A percentile compares a stretch with the other conserved stretches of the same genome.
phyloP scores from a whole-genome alignment of 2,113 vertebrate species.

The Ovibos moschatus region DNA sequence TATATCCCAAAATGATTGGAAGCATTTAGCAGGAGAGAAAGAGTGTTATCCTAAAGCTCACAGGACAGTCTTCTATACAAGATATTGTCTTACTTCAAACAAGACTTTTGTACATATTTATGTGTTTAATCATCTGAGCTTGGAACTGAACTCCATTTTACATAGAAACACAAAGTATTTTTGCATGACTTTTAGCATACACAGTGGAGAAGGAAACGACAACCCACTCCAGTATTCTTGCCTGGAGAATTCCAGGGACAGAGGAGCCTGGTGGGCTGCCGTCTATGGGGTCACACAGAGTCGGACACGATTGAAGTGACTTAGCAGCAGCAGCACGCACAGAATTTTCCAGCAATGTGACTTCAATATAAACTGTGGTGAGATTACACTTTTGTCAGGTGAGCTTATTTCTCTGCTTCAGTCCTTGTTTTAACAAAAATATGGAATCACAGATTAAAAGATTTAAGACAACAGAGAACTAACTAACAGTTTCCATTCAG shows the following conservation, averaged over 20 bases:
- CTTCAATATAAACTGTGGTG: background rate
- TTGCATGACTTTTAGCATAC: background rate
- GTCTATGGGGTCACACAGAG: background rate
- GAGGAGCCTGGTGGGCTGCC: background rate
- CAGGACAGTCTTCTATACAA: background rate
- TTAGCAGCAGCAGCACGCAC: background rate
- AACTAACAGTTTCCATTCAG: background rate
- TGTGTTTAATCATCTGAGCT: background rate
- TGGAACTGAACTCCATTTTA: background rate
- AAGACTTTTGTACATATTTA: background rate
- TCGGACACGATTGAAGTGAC: rapidly evolving
- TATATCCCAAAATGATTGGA: background rate
- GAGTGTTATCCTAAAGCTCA: background rate
- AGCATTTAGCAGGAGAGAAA: background rate
- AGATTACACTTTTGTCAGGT: background rate
- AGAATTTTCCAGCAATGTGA: background rate
- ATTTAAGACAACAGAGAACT: background rate
- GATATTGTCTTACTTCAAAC: background rate
- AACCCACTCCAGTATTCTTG: background rate
- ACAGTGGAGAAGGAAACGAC: background rate
- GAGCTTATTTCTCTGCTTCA: background rate
- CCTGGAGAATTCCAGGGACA: background rate
- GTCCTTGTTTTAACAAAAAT: background rate
- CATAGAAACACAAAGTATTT: background rate
- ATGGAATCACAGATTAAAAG: background rate